Evolutionary conservation across 2,888 invertebrate species (phyloP).

Genomic region (Girardia tigrina): DNA sequence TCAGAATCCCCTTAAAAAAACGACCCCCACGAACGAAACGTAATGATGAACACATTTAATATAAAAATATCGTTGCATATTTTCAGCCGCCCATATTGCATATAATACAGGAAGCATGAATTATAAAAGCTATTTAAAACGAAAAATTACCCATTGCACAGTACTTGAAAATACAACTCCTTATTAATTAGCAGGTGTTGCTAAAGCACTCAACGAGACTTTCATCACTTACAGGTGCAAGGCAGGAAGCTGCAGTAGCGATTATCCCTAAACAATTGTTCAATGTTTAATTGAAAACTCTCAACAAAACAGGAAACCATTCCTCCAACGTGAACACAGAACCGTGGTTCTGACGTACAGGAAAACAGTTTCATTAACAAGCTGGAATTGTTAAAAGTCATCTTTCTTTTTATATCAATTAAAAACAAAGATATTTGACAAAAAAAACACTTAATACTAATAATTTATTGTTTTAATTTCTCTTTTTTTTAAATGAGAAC

Average conservation of each 20-base stretch:
- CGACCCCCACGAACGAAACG: no score
- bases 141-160: neutral
- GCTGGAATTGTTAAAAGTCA: neutral
- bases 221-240: neutral
- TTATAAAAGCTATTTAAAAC: neutral
- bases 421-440: neutral
- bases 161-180: neutral
- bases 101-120: neutral
- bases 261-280: neutral
- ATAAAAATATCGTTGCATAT: neutral
- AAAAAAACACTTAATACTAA: no score
- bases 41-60: no score
- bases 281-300: neutral
- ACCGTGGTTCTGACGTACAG: neutral
- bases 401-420: neutral
- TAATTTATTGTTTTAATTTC: no score
- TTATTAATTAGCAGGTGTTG: neutral
- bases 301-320: neutral
- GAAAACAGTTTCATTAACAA: neutral
- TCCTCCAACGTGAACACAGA: neutral
- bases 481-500: no score
- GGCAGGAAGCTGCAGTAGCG: neutral
- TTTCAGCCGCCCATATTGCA: neutral
- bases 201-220: neutral
- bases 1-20: no score